These are phyloP conservation scores for Drosophila nigricruria DNA, from an alignment of 2,888 invertebrate species.

Conservation along the genomic window DNA sequence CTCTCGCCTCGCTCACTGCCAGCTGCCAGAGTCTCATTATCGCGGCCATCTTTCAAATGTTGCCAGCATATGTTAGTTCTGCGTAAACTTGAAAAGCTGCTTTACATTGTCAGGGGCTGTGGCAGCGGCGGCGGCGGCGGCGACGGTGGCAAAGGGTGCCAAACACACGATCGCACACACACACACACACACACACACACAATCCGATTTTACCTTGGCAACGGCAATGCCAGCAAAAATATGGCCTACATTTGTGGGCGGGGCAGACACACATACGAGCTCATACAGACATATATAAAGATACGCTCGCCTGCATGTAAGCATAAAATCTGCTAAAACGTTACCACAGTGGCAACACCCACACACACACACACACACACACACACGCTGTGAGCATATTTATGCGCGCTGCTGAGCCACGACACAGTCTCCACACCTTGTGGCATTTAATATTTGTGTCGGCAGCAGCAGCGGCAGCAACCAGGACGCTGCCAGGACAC, in stretches of 20 bases:
- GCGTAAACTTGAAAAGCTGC: conserved; percentile 79
- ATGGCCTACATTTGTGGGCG: conserved; percentile 70
- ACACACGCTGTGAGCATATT: conserved; percentile 49
- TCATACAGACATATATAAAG: not conserved
- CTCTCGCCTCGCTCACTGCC: not conserved
- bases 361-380: conserved; percentile 17
- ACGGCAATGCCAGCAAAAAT: conserved; percentile 58
- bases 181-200: not conserved
- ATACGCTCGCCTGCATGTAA: conserved; percentile 51
- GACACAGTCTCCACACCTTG: conserved; percentile 74
- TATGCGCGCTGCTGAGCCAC: conserved; percentile 69
- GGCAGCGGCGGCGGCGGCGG: not conserved
- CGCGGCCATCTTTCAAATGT: conserved; percentile 77
- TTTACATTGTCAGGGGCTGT: conserved; percentile 54
- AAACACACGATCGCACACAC: conserved; percentile 7
- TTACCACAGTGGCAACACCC: conserved; percentile 48
- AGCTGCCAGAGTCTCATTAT: conserved; percentile 57
- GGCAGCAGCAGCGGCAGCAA: conserved; percentile 30
- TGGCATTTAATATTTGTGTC: conserved; percentile 80
- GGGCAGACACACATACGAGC: conserved; percentile 13
- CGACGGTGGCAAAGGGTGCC: conserved; percentile 12
- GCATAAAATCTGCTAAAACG: conserved; percentile 78
- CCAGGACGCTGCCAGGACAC: conserved; percentile 17
- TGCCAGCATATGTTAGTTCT: conserved; percentile 80
- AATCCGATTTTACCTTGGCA: conserved; percentile 53